Evolutionary conservation across 1,140 invertebrate species (phyloP), one percentile per base, ranked within the genome.

Genomic region (Drosophila pectinifera): DNA sequence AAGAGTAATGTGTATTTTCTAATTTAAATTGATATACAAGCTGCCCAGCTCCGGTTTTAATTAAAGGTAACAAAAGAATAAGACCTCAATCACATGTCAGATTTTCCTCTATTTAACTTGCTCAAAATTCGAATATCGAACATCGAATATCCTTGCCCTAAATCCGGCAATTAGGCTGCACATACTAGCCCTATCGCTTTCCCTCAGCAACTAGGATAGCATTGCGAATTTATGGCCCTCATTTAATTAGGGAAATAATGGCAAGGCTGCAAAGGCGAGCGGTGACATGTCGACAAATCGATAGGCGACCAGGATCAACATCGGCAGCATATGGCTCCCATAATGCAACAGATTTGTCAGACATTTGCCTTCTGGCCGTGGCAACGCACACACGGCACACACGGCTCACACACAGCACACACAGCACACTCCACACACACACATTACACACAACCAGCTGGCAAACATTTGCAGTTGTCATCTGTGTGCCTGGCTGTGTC

Each of bases 281-380:
- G 39, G 13, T 46, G 54, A 45, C 54, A 43, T 45, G 58, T 24
- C 49, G 48, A 67, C 76, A 77, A 83, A 83, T 80, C 67, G 65
- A 80, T 73, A 43, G 58, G 83, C 42, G 45, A 57, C 39, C 20
- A 41, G 72, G 59, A 74, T 74, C 59, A 5, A 34, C 78, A 76
- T 62, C 22, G 43, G 43, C 61, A 64, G 62, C 64, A 79, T 72
- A 76, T 78, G 34, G 67, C 53, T 62, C 34, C 57, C 59, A 72
- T 73, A 88, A 89, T 89, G 84, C 84, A 89, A 80, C 84, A 88
- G 72, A 89, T 88, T 88, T 88, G 76, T 83, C 79, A 73, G 59
- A 77, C 77, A 80, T 89, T 88, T 83, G 73, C 81, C 69, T 70
- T 38, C 49, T 65, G 63, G 62, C 65, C 68, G 43, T 58, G 43